Percentiles rank a stretch among this genome's conserved stretches.
Conservation (phyloP, 2,888 invertebrate genomes). For the Entomobrya proxima region DNA sequence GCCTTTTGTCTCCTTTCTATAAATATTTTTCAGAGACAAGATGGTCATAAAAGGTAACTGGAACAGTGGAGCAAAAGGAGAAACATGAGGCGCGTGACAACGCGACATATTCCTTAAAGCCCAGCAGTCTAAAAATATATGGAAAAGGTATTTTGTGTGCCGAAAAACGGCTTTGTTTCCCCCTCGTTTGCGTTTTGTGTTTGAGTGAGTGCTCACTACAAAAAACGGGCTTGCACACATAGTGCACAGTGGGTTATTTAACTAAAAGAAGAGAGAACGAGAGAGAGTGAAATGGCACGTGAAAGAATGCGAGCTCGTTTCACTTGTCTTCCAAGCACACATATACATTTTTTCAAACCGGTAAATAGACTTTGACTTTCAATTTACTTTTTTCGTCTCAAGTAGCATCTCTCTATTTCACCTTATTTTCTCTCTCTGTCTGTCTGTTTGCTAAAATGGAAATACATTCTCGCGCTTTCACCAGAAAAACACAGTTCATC, state of each 20-base stretch:
- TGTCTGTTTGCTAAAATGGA: conserved; percentile 6
- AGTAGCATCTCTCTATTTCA: neutral
- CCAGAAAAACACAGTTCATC: conserved; percentile 15
- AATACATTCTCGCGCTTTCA: neutral
- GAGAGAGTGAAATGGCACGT: conserved; percentile 38
- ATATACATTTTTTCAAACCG: neutral
- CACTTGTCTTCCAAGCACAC: neutral
- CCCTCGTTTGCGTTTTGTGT: neutral
- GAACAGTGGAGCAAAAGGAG: neutral
- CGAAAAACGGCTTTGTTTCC: neutral
- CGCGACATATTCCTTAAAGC: neutral
- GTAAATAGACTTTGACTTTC: conserved; percentile 45
- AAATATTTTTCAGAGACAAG: too few relatives aligned
- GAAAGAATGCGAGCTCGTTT: conserved; percentile 39
- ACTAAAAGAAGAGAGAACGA: neutral
- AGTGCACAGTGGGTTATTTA: neutral
- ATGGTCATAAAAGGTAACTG: conserved; percentile 26
- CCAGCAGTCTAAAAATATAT: too few relatives aligned
- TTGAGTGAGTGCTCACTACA: neutral
- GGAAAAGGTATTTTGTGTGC: neutral
- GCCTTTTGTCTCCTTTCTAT: neutral
- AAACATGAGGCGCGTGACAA: neutral
- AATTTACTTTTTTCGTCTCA: conserved; percentile 17
- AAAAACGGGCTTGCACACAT: neutral
- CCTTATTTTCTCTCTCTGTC: too few relatives aligned